Percentiles rank a stretch among this genome's conserved stretches.
Evolutionary conservation across 2,888 invertebrate genomes (phyloP).

Genomic region (Eumacrocentrus americanus): DNA sequence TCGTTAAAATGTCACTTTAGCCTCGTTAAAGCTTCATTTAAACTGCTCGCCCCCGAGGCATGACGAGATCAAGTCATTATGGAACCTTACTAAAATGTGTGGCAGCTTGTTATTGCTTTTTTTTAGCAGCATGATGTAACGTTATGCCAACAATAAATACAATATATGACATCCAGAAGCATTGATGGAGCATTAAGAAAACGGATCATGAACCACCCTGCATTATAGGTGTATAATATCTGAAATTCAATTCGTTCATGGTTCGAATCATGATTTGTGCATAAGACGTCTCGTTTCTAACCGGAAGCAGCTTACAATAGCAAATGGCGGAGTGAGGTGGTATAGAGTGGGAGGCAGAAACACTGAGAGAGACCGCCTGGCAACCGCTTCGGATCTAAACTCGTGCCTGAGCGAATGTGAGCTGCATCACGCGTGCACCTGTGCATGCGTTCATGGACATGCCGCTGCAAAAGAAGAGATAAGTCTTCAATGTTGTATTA

Average conservation of each 20-base stretch:
- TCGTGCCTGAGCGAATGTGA: slow-evolving; percentile 16
- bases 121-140: neutral
- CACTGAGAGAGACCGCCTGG: slow-evolving; percentile 18
- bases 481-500: too few species aligned
- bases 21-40: slow-evolving; percentile 1
- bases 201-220: too few species aligned
- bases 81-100: neutral
- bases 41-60: neutral
- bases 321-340: neutral
- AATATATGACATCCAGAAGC: too few species aligned
- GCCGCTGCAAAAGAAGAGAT: slow-evolving; percentile 20
- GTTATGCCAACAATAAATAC: neutral
- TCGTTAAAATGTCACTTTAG: slow-evolving; percentile 13
- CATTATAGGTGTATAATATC: too few species aligned
- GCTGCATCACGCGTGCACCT: slow-evolving; percentile 25
- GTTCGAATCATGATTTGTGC: neutral
- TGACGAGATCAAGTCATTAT: neutral
- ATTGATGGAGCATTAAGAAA: too few species aligned
- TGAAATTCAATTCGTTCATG: neutral
- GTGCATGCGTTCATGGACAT: slow-evolving; percentile 27
- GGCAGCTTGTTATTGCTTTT: neutral
- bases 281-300: neutral
- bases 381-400: slow-evolving; percentile 24
- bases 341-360: slow-evolving; percentile 3
- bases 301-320: slow-evolving; percentile 9